Conservation (phyloP, 2,888 invertebrate species). For the Pyrrhosoma nymphula region DNA sequence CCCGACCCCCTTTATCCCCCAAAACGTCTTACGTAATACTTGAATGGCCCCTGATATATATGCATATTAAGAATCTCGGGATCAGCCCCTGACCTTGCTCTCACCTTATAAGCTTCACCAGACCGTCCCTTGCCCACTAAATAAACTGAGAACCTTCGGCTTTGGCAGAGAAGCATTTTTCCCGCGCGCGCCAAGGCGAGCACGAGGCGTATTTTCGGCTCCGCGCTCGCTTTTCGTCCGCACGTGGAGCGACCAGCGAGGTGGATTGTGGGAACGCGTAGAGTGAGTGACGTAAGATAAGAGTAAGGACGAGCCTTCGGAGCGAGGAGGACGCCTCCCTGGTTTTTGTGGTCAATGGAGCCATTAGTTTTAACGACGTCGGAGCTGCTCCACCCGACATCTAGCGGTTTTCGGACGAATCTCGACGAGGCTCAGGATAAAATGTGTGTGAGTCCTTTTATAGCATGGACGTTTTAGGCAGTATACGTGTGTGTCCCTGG, state of each 20-base stretch:
- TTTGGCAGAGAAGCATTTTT: not conserved
- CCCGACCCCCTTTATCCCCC: no score
- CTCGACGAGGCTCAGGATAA: not conserved
- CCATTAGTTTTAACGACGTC: not conserved
- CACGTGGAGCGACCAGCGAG: not conserved
- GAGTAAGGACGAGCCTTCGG: not conserved
- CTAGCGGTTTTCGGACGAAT: conserved; percentile 4
- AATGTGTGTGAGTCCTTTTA: not conserved
- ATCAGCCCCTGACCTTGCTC: no score
- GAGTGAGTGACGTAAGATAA: not conserved
- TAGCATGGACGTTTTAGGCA: not conserved
- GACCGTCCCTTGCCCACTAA: not conserved
- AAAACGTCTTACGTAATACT: no score
- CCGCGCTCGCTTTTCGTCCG: not conserved
- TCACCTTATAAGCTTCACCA: no score
- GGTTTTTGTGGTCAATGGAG: not conserved
- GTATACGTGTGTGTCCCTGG: not conserved
- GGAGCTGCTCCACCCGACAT: conserved; percentile 42
- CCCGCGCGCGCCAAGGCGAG: not conserved
- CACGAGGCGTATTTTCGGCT: not conserved
- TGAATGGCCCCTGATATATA: no score
- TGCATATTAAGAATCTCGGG: no score
- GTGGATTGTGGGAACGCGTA: not conserved
- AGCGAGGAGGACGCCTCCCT: not conserved
- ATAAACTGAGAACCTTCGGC: not conserved